These are phyloP conservation scores for Choristoneura rosaceana DNA, from an alignment of 2,888 invertebrate species.

Conservation along the genomic window DNA sequence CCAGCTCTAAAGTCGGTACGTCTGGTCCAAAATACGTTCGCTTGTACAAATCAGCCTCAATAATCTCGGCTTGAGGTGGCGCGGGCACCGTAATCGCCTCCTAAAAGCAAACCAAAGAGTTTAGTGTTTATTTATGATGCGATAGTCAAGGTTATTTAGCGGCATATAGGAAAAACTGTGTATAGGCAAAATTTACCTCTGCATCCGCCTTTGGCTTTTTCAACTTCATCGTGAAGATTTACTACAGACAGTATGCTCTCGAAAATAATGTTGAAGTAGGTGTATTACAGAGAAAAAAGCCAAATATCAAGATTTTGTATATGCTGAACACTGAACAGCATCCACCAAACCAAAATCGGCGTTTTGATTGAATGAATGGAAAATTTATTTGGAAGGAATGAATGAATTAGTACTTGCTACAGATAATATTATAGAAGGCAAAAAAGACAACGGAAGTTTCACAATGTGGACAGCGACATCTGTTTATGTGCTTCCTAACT, in stretches of 20 bases:
- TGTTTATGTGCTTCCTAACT: not conserved
- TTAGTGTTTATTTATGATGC: conserved; percentile 23
- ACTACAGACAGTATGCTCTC: not conserved
- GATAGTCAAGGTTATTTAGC: conserved; percentile 27
- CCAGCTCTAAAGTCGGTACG: conserved; percentile 86
- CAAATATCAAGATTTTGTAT: not conserved
- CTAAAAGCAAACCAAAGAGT: conserved; percentile 44
- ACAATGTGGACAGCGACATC: not conserved
- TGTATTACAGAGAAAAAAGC: not conserved
- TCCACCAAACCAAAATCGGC: conserved; percentile 13
- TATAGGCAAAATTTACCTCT: conserved; percentile 55
- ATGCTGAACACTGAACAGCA: conserved; percentile 7
- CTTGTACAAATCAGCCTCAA: conserved; percentile 79
- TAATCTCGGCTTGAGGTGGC: conserved; percentile 79
- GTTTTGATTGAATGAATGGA: conserved; percentile 20
- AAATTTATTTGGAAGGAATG: not conserved
- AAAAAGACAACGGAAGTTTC: too few species aligned
- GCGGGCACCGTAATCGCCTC: conserved; percentile 53
- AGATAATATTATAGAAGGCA: not conserved
- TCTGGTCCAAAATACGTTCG: conserved; percentile 82
- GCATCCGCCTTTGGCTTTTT: conserved; percentile 70
- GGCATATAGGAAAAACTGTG: conserved; percentile 1
- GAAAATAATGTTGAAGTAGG: not conserved
- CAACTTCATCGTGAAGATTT: conserved; percentile 62
- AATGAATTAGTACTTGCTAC: conserved; percentile 3